Evolutionary conservation across 2,797 vertebrate species (phyloP).

Genomic region (Cynopterus sphinx): DNA sequence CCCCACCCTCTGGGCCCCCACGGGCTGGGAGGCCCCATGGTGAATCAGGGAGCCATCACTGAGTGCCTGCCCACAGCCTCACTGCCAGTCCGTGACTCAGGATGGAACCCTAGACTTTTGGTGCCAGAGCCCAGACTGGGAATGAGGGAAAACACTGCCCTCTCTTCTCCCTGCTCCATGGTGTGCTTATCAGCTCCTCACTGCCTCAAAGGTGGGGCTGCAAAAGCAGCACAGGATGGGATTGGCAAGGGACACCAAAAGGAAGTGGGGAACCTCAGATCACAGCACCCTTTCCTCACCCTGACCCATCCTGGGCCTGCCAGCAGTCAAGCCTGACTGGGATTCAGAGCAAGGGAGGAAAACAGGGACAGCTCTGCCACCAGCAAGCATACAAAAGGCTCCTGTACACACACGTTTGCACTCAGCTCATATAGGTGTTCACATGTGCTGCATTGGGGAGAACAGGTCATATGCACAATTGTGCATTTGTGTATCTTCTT

Average conservation of each 20-base stretch:
- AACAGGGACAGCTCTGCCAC: neutral
- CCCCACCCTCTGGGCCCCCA: neutral
- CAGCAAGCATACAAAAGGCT: neutral
- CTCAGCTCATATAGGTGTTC: neutral
- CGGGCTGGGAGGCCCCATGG: slow-evolving; percentile 40
- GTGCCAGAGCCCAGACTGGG: neutral
- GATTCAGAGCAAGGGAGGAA: neutral
- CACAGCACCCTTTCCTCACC: neutral
- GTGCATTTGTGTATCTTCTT: neutral
- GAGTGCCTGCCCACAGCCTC: neutral
- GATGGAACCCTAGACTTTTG: neutral
- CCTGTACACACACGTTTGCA: neutral
- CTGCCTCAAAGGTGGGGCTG: neutral
- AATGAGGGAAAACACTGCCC: neutral
- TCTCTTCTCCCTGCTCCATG: neutral
- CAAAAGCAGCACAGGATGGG: neutral
- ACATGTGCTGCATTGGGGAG: neutral
- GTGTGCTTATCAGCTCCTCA: neutral
- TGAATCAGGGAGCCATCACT: slow-evolving; percentile 70
- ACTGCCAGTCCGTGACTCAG: slow-evolving; percentile 61
- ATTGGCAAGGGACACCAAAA: neutral
- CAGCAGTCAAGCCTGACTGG: neutral
- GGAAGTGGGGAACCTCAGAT: neutral
- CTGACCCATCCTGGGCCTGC: neutral
- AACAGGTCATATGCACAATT: neutral